These are phyloP conservation scores for Neocrepidodera transversa DNA, from an alignment of 2,888 invertebrate genomes.

Conservation along the genomic window DNA sequence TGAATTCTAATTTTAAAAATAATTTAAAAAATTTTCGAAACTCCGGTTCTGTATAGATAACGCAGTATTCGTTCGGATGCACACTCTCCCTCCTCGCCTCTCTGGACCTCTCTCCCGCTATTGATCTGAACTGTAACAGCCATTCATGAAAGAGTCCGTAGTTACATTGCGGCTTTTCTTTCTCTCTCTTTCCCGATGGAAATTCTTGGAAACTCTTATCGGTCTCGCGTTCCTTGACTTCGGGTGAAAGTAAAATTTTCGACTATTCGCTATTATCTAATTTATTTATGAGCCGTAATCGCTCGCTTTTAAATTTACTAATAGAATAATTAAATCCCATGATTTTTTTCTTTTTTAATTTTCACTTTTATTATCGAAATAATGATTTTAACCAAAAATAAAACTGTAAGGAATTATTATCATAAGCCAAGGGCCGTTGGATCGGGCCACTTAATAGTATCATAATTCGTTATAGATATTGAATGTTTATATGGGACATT, in stretches of 20 bases:
- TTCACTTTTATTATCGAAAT: no score
- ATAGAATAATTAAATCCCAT: no score
- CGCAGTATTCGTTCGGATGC: constrained; percentile 44
- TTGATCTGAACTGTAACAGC: constrained; percentile 54
- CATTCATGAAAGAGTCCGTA: constrained; percentile 52
- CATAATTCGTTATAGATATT: no score
- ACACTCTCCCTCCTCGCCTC: constrained; percentile 42
- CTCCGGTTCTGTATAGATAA: constrained; percentile 39
- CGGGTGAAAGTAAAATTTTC: constrained; percentile 41
- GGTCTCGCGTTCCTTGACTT: constrained; percentile 33
- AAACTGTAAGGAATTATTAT: no score
- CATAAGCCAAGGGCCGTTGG: no score
- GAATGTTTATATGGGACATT: no score
- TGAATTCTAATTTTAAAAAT: no score
- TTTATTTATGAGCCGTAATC: constrained; percentile 26
- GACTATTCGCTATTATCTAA: constrained; percentile 27
- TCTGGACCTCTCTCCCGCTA: constrained; percentile 52
- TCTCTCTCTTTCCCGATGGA: constrained; percentile 42
- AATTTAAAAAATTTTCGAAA: constrained; percentile 21
- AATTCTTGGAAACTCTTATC: constrained; percentile 33
- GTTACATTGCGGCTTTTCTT: constrained; percentile 50
- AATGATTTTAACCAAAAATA: no score
- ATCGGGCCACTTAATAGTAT: no score
- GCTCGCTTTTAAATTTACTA: constrained; percentile 12
- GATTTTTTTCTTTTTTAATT: no score